These are phyloP conservation scores for Eledona agricola DNA, from an alignment of 2,888 invertebrate genomes.

Conservation along the genomic window DNA sequence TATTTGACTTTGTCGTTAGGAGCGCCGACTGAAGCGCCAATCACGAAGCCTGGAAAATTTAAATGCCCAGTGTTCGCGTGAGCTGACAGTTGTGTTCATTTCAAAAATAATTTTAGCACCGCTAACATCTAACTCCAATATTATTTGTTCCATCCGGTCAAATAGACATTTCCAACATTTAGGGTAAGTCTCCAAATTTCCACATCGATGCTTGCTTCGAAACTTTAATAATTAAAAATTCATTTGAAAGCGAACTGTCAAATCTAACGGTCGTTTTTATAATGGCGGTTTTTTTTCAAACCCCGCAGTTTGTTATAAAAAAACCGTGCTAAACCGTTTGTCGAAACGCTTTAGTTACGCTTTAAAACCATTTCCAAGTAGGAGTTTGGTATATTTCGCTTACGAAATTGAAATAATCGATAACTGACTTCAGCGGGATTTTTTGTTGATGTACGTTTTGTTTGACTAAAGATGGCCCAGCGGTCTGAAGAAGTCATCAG, in stretches of 20 bases:
- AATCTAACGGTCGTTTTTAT: slow-evolving; percentile 30
- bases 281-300: slow-evolving; percentile 20
- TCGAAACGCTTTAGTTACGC: too few relatives aligned
- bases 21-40: slow-evolving; percentile 21
- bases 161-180: too few relatives aligned
- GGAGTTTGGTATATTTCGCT: too few relatives aligned
- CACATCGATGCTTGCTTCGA: too few relatives aligned
- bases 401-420: too few relatives aligned
- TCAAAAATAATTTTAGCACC: slow-evolving; percentile 2
- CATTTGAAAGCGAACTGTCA: background rate
- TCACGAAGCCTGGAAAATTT: slow-evolving; percentile 7
- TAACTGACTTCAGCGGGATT: too few relatives aligned
- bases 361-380: too few relatives aligned
- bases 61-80: slow-evolving; percentile 10
- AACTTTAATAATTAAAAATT: too few relatives aligned
- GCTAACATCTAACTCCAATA: too few relatives aligned
- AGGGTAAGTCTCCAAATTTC: slow-evolving; percentile 4
- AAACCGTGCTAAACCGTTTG: too few relatives aligned
- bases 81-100: slow-evolving; percentile 4
- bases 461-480: slow-evolving; percentile 45
- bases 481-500: slow-evolving; percentile 33
- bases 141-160: too few relatives aligned
- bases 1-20: slow-evolving; percentile 2
- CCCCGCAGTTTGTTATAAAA: background rate
- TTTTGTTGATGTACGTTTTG: background rate